Conservation (phyloP, 2,888 invertebrate species). For the Lepidochrysops patricia region DNA sequence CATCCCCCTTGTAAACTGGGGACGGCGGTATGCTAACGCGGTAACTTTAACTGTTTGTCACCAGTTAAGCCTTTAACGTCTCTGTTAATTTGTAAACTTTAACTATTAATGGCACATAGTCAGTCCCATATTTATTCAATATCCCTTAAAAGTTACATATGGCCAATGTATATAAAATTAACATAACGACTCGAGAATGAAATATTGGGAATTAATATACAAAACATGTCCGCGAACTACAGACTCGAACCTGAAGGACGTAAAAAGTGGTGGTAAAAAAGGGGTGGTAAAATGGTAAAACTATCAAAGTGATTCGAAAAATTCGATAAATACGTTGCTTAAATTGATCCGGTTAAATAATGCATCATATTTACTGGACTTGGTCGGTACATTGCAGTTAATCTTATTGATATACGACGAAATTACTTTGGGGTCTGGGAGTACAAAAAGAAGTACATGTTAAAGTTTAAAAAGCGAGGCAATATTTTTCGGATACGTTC, state of each 20-base stretch:
- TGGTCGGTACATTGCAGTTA: not conserved
- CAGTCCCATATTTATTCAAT: not conserved
- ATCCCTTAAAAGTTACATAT: not conserved
- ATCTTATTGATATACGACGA: conserved; percentile 11
- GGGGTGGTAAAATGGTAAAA: not conserved
- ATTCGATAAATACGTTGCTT: not conserved
- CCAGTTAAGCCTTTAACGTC: conserved; percentile 23
- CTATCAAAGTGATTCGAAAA: not conserved
- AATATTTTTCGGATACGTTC: conserved; percentile 34
- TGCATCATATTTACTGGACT: not conserved
- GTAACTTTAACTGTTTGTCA: conserved; percentile 30
- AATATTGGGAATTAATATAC: not conserved
- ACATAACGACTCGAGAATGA: not conserved
- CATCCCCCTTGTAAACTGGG: conserved; percentile 30
- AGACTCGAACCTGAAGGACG: not conserved
- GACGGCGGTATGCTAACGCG: conserved; percentile 33
- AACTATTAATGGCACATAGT: conserved; percentile 11
- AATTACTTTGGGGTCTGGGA: not conserved
- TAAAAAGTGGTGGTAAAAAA: not conserved
- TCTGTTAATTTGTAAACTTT: conserved; percentile 28
- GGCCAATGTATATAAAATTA: too few relatives aligned
- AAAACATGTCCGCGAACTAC: not conserved
- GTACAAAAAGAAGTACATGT: conserved; percentile 12
- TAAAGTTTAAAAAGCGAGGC: conserved; percentile 18
- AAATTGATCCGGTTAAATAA: not conserved